Evolutionary conservation across 2,113 vertebrate species (phyloP).

Genomic region (Cyanoliseus patagonus): DNA sequence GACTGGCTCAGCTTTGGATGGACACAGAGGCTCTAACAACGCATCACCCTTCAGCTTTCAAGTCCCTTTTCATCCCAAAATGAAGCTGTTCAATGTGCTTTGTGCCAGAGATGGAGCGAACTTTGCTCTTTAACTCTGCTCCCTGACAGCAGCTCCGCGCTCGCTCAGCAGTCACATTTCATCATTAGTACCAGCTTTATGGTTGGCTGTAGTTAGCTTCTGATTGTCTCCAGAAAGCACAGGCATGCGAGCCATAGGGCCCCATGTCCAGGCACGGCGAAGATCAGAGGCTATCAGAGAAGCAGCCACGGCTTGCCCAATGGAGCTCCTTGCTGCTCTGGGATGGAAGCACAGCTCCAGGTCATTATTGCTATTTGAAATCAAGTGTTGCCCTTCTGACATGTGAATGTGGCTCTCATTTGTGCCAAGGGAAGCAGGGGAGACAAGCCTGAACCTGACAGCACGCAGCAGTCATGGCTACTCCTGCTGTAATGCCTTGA

Average conservation of each 20-base stretch:
- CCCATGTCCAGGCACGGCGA: not conserved
- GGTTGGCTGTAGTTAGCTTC: not conserved
- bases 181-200: not conserved
- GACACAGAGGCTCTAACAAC: too few relatives aligned
- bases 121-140: not conserved
- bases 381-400: rapidly evolving
- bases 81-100: not conserved
- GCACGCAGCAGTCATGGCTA: rapidly evolving
- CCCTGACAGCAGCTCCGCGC: rapidly evolving
- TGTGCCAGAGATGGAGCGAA: not conserved
- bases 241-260: not conserved
- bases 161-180: not conserved
- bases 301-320: not conserved
- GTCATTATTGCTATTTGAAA: not conserved
- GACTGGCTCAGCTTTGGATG: not conserved
- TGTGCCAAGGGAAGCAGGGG: rapidly evolving
- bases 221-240: not conserved
- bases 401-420: rapidly evolving
- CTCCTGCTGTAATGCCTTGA: not conserved
- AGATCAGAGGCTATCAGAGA: not conserved
- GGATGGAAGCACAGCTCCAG: not conserved
- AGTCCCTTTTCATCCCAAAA: not conserved
- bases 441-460: rapidly evolving
- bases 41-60: not conserved
- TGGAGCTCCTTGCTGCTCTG: rapidly evolving